These are phyloP conservation scores for Zaprionus davidi DNA, from an alignment of 1,140 invertebrate genomes.

Conservation along the genomic window DNA sequence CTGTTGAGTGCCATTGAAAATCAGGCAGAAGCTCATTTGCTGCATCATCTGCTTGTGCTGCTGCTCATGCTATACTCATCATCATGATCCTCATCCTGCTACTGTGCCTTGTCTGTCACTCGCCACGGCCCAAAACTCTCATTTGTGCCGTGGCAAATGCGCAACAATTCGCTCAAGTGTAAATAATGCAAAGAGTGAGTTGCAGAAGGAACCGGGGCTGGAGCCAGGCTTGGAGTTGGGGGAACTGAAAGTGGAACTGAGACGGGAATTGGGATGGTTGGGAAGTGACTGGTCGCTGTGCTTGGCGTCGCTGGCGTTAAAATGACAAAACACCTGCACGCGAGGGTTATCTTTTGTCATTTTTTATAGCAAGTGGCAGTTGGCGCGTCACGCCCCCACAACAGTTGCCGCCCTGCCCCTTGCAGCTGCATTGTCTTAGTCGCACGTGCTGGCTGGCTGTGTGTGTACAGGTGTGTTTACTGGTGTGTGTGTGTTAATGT, in stretches of 20 bases:
- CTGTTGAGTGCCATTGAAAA: conserved; percentile 63
- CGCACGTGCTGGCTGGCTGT: conserved; percentile 41
- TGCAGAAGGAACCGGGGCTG: not conserved
- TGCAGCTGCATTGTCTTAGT: conserved; percentile 45
- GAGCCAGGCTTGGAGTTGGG: not conserved
- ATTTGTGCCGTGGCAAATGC: conserved; percentile 70
- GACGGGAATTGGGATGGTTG: too few relatives aligned
- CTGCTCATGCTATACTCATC: conserved; percentile 9
- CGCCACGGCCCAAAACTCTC: conserved; percentile 54
- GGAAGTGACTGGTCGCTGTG: not conserved
- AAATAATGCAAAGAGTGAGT: conserved; percentile 66
- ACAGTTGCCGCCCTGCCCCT: not conserved
- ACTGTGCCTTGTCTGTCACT: conserved; percentile 18
- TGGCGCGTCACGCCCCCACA: conserved; percentile 27
- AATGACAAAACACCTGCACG: conserved; percentile 79
- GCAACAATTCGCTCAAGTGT: conserved; percentile 83
- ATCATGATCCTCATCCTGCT: conserved; percentile 4
- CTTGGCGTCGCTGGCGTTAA: conserved; percentile 58
- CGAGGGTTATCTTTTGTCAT: conserved; percentile 38
- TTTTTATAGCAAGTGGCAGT: conserved; percentile 42
- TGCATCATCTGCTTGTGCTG: conserved; percentile 44
- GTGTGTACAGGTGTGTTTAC: conserved; percentile 11
- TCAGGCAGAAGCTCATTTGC: conserved; percentile 66
- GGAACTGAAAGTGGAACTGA: not conserved
- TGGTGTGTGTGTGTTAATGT: conserved; percentile 55